A percentile compares a stretch with the other conserved stretches of the same genome.
Evolutionary conservation across 1,140 invertebrate species (phyloP).

Genomic region (Pissodes strobi): DNA sequence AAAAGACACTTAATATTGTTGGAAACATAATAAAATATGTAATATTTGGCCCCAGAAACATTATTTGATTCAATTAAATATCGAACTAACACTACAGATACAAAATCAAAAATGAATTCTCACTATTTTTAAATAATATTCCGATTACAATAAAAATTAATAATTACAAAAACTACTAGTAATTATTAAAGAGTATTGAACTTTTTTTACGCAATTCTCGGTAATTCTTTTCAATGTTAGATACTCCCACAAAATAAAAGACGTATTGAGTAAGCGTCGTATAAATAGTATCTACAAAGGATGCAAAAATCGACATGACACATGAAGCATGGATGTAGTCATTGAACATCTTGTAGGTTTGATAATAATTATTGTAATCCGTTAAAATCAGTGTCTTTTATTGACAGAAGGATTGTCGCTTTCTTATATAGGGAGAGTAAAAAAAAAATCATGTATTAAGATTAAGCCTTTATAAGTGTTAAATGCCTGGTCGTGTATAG

Average conservation of each 20-base stretch:
- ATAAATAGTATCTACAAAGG: slow-evolving; percentile 40
- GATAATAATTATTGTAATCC: slow-evolving; percentile 26
- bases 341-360: slow-evolving; percentile 24
- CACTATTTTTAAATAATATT: background rate
- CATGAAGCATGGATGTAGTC: slow-evolving; percentile 30
- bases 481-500: no score
- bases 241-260: slow-evolving; percentile 29
- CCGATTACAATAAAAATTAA: background rate
- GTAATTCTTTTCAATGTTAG: slow-evolving; percentile 27
- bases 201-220: slow-evolving; percentile 8
- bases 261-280: slow-evolving; percentile 32
- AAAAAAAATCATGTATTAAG: no score
- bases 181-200: slow-evolving; percentile 13
- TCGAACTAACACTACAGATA: background rate
- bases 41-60: background rate
- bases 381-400: slow-evolving; percentile 11
- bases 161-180: background rate
- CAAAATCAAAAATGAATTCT: background rate
- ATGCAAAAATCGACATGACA: slow-evolving; percentile 38
- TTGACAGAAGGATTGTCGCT: background rate
- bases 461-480: no score
- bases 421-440: slow-evolving; percentile 4
- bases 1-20: background rate
- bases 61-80: background rate
- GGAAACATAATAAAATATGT: slow-evolving; percentile 2